Evolutionary conservation across 2,888 invertebrate genomes (phyloP), one percentile per base, ranked within the genome.

Genomic region (Acleris emargana): DNA sequence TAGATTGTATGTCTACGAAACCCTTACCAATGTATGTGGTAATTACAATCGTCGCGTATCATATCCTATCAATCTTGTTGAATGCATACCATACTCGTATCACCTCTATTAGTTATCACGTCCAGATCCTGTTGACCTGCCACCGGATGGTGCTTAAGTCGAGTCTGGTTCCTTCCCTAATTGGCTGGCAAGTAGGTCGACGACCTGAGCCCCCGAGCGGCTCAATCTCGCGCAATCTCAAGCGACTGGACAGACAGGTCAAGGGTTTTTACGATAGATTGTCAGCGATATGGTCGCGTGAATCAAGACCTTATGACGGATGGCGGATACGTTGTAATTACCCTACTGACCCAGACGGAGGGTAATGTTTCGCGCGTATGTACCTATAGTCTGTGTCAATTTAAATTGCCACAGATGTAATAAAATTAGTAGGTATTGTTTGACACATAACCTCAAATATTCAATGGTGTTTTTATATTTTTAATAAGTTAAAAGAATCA

Each of bases 111-210:
- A 45, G n/a, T 13, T 45, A 45, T 45, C 6, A 17, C 45, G n/a
- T 32, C 32, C 13, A 57, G 43, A 38, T 38, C 38, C 22, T n/a
- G 25, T 11, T 57, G 57, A 11, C 45, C 45, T 16, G 7, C 9
- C 4, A 16, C 57, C 43, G 9, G 43, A 25, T 25, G 45, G 45
- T 7, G 7, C 43, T 43, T 20, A n/a, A 13, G 45, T 25, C 17
- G 57, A 28, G 45, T 45, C 43, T n/a, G 45, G 57, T 45, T 25
- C n/a, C 43, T 45, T 25, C 1, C 18, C 43, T 25, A 57, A 43
- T 57, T 43, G 57, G 22, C 25, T 22, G 49, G 6, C 45, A 45
- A 43, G n/a, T 43, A 43, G 57, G 22, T 17, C 57, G 22, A 43
- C 25, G 43, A 45, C 25, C 57, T 13, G 13, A 38, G 9, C 17